A percentile compares a stretch with the other conserved stretches of the same genome.
Evolutionary conservation across 2,113 vertebrate genomes (phyloP).

Genomic region (Misgurnus mizolepis): DNA sequence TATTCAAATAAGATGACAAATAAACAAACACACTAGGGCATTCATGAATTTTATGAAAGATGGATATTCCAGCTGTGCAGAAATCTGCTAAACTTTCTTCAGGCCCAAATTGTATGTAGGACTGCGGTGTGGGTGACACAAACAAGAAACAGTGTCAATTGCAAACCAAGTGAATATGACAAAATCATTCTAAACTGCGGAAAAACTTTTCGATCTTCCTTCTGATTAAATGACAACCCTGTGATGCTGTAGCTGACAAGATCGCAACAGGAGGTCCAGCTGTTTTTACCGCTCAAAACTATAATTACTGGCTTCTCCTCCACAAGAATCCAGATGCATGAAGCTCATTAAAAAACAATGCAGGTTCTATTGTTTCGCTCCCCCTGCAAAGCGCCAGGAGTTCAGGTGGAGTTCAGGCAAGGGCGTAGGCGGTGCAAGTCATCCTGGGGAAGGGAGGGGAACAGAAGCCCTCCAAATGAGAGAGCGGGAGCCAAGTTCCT

Average conservation of each 20-base stretch:
- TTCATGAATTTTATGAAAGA: no score
- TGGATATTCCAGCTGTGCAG: no score
- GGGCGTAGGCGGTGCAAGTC: slow-evolving; percentile 15
- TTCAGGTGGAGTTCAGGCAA: slow-evolving; percentile 41
- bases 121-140: slow-evolving; percentile 6
- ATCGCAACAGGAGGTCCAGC: slow-evolving; percentile 2
- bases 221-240: slow-evolving; percentile 19
- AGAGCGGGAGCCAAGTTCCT: slow-evolving; percentile 35
- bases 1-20: no score
- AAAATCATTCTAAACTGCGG: slow-evolving; percentile 1
- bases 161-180: slow-evolving; percentile 17
- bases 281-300: background rate
- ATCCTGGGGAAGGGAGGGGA: slow-evolving; percentile 30
- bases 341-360: slow-evolving; percentile 19
- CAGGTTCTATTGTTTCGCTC: slow-evolving; percentile 1
- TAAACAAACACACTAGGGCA: no score
- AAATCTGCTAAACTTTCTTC: background rate
- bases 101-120: background rate
- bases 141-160: background rate
- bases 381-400: slow-evolving; percentile 18
- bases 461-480: slow-evolving; percentile 30
- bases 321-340: slow-evolving; percentile 38
- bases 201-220: background rate
- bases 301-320: slow-evolving; percentile 22
- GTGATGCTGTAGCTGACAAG: background rate